Evolutionary conservation across 2,888 invertebrate species (phyloP), one percentile per base, ranked within the genome.

Genomic region (Drosophila heteroneura): DNA sequence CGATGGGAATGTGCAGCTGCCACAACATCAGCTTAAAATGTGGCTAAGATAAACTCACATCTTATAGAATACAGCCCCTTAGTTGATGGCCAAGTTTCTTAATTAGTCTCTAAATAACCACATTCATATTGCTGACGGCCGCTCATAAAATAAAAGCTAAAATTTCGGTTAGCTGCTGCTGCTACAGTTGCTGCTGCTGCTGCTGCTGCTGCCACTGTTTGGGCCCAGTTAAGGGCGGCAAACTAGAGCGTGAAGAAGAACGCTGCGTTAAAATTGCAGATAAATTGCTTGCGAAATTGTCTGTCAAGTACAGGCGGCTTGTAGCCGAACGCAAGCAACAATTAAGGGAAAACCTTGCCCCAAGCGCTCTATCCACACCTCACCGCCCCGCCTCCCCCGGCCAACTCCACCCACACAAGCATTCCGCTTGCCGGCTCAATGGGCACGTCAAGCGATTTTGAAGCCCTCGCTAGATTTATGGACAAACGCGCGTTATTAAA

Each of bases 401-500:
- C 22, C 47, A 16, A 26, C 0, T 0, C 30, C 39, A 33, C 35
- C 22, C 12, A 30, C 22, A 7, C 70, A 69, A 44, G 6, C 64
- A 53, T 54, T 51, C 68, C 56, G 51, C 66, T 61, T 76, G 67
- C 70, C 83, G 61, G 70, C 80, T 82, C 84, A 84, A 65, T 76
- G 81, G 69, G 67, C 83, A 71, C 78, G 79, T 75, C 77, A 71
- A 54, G 62, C 51, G 57, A 37, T 58, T 61, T 54, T 33, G 70
- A 39, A 51, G 70, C 72, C 71, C 72, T 51, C 49, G 69, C 80
- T 74, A 57, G 79, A 85, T 86, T 89, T 89, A 85, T 79, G 89
- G 68, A 77, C 56, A 61, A 74, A 62, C 67, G 70, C 66, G 72
- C 70, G 74, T 81, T 89, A 89, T 89, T 86, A 86, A 83, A 89